phyloP scores from a whole-genome alignment of 2,888 invertebrate species.

The Pecten maximus region DNA sequence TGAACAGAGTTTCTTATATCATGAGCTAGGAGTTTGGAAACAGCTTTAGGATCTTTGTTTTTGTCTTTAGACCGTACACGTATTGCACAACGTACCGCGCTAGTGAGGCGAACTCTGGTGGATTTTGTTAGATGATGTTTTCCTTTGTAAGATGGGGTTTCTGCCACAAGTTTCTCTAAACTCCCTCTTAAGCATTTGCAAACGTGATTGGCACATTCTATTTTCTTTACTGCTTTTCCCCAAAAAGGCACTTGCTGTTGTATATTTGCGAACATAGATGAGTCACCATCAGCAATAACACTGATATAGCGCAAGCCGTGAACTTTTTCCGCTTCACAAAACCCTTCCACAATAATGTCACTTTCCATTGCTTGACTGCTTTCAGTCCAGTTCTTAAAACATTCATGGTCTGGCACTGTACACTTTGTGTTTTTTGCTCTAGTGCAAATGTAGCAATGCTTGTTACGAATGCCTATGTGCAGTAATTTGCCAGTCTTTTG shows the following conservation, averaged over 20 bases:
- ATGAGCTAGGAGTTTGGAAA: constrained; percentile 38
- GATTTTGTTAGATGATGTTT: constrained; percentile 46
- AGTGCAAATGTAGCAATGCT: constrained; percentile 58
- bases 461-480: constrained; percentile 61
- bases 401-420: constrained; percentile 45
- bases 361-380: constrained; percentile 43
- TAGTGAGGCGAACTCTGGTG: background rate
- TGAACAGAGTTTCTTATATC: constrained; percentile 52
- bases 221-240: constrained; percentile 43
- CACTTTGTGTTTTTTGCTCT: too few relatives aligned
- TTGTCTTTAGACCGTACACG: constrained; percentile 14
- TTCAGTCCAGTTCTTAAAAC: constrained; percentile 58
- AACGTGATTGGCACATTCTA: constrained; percentile 54
- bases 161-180: constrained; percentile 50
- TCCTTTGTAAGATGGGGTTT: constrained; percentile 45
- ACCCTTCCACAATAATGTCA: constrained; percentile 56
- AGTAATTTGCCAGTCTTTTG: constrained; percentile 57
- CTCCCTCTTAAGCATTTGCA: constrained; percentile 47
- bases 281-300: constrained; percentile 45
- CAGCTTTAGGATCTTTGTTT: background rate
- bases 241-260: constrained; percentile 44
- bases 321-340: constrained; percentile 53
- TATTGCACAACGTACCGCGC: constrained; percentile 38
- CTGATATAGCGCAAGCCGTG: constrained; percentile 59
- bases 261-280: constrained; percentile 43